Base-by-base conservation (phyloP, 2,888 invertebrate species). In the Molanna angustata region DNA sequence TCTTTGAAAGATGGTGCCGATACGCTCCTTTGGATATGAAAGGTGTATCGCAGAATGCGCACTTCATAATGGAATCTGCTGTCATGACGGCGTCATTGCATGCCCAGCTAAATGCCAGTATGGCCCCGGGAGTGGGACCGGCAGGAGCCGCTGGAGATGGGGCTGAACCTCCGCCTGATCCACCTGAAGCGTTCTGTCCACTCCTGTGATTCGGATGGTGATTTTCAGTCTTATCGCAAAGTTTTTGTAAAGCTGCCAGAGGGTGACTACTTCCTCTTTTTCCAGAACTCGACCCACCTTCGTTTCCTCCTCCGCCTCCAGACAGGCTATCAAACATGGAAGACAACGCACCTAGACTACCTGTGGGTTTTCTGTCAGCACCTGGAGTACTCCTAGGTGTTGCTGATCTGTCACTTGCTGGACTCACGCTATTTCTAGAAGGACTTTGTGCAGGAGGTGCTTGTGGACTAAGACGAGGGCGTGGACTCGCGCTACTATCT, bases 1-100 rank as follows among this genome's bases (percentile, higher is more conserved):
- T 92, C 73, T 94, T 94, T 42, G 93, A 94, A 64, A 96, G 76
- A 67, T 97, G 97, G 71, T 96, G 96, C 65, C 97, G 83, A 73
- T 95, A 96, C 9, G 96, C 95, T 49, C 95, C 96, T 73, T 95
- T 96, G 33, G 96, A 95, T 62, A 94, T 92, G 70, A 96, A 96
- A 19, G 94, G 93, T 18, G 94, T 94, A 72, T 94, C 94, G 77
- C 94, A 94, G 66, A 93, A 89, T 49, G 94, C 92, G 73, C 94
- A 94, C 72, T 94, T 94, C 85, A 94, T 92, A 56, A 92, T 87
- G 20, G 91, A 88, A 65, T 92, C 91, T 9, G 84, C 82, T 1
- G 90, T 90, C 65, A 91, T 85, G 2, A 93, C 88, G 4, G 92
- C 92, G 68, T 94, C 93, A 68, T 92, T 94, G 72, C 94, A 94